A percentile compares a stretch with the other conserved stretches of the same genome.
Conservation (phyloP, 2,797 vertebrate genomes). For the Naso thynnoides region DNA sequence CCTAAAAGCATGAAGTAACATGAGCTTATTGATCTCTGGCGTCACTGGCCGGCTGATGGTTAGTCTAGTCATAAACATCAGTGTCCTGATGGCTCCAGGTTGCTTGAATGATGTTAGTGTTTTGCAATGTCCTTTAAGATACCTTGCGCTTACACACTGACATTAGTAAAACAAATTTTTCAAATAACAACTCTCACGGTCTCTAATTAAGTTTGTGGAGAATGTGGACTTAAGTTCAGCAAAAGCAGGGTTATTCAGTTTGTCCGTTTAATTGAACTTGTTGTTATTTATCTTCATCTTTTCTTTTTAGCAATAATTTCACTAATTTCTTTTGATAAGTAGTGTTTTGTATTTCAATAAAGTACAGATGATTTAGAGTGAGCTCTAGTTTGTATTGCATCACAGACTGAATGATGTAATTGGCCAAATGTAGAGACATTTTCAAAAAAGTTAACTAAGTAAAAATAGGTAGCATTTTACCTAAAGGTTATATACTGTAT, state of each 20-base stretch:
- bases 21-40: conserved; percentile 30
- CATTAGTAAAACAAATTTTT: neutral
- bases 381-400: neutral
- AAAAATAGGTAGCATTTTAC: neutral
- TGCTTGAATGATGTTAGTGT: neutral
- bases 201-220: neutral
- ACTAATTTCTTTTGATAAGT: neutral
- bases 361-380: neutral
- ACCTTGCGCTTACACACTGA: neutral
- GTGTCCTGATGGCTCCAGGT: conserved; percentile 11
- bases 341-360: neutral
- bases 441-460: neutral
- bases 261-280: neutral
- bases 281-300: neutral
- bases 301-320: neutral
- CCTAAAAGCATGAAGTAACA: conserved; percentile 27
- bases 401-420: neutral
- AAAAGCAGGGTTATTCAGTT: neutral
- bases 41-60: conserved; percentile 10
- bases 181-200: neutral
- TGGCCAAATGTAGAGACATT: neutral
- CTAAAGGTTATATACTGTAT: neutral
- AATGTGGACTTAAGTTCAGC: neutral
- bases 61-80: conserved; percentile 15
- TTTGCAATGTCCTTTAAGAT: neutral